These are phyloP conservation scores for Trichacis sp. DNA, from an alignment of 2,888 invertebrate species.

Conservation along the genomic window DNA sequence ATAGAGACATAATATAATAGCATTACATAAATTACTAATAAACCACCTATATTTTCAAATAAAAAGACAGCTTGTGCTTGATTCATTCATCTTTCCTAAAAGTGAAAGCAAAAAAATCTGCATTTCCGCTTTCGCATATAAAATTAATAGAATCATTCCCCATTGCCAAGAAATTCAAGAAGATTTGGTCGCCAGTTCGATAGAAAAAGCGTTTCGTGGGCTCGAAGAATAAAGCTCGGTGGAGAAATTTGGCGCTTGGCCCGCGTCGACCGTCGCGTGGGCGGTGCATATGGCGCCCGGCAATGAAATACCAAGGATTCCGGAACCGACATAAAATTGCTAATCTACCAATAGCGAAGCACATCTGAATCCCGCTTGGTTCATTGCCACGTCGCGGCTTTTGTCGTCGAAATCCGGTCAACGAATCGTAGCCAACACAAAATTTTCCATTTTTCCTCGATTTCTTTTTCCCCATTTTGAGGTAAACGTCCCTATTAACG, in stretches of 20 bases:
- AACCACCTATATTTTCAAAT: no score
- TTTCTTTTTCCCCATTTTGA: no score
- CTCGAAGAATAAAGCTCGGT: slow-evolving; percentile 19
- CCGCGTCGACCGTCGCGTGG: slow-evolving; percentile 24
- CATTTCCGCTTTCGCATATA: not conserved
- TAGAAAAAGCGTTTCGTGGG: slow-evolving; percentile 12
- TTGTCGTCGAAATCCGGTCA: slow-evolving; percentile 32
- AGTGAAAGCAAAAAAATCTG: not conserved
- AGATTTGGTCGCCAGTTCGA: not conserved
- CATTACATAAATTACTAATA: no score
- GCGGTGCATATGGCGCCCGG: slow-evolving; percentile 28
- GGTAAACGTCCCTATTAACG: no score
- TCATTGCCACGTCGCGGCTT: slow-evolving; percentile 29
- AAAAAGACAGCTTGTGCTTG: no score
- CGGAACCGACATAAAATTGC: slow-evolving; percentile 41
- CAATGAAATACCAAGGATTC: slow-evolving; percentile 28
- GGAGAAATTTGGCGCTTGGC: slow-evolving; percentile 38
- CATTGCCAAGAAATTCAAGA: not conserved
- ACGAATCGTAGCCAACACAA: slow-evolving; percentile 15
- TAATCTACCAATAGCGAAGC: slow-evolving; percentile 30
- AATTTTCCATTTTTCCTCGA: no score
- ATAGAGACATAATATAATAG: no score
- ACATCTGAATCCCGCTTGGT: slow-evolving; percentile 43
- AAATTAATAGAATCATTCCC: no score
- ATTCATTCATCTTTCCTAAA: no score